phyloP scores from a whole-genome alignment of 2,797 vertebrate species.

The Apodemus agrarius region DNA sequence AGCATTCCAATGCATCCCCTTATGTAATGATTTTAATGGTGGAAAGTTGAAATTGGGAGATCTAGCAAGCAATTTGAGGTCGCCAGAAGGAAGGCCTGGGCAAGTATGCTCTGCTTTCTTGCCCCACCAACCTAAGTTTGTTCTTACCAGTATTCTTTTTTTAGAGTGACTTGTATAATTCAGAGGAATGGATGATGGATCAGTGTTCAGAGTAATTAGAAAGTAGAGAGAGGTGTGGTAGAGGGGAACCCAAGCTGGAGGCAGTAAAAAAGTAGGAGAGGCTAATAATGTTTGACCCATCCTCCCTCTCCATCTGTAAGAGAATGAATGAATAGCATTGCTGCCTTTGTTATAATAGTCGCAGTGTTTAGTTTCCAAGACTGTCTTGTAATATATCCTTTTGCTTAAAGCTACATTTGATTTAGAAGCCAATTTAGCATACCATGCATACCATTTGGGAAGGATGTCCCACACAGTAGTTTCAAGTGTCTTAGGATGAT shows the following conservation, averaged over 20 bases:
- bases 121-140: not conserved
- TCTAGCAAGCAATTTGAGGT: slow-evolving; percentile 24
- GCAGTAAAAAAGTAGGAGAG: slow-evolving; percentile 74
- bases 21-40: slow-evolving; percentile 36
- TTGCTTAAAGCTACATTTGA: slow-evolving; percentile 83
- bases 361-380: slow-evolving; percentile 82
- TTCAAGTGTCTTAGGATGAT: slow-evolving; percentile 61
- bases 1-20: not conserved
- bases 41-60: slow-evolving; percentile 35
- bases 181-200: slow-evolving; percentile 71
- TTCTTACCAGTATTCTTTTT: slow-evolving; percentile 58
- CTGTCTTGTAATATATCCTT: slow-evolving; percentile 83
- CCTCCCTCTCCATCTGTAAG: slow-evolving; percentile 75
- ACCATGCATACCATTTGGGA: slow-evolving; percentile 71
- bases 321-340: slow-evolving; percentile 85
- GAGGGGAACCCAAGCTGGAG: slow-evolving; percentile 52
- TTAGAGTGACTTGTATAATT: slow-evolving; percentile 61
- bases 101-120: slow-evolving; percentile 38
- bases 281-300: slow-evolving; percentile 78
- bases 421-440: slow-evolving; percentile 81
- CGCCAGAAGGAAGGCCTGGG: slow-evolving; percentile 36
- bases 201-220: slow-evolving; percentile 67
- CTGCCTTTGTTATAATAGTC: slow-evolving; percentile 86
- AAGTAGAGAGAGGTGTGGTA: slow-evolving; percentile 59
- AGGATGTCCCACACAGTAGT: slow-evolving; percentile 72